phyloP scores from a whole-genome alignment of 2,113 vertebrate species.

The Tympanuchus pallidicinctus region DNA sequence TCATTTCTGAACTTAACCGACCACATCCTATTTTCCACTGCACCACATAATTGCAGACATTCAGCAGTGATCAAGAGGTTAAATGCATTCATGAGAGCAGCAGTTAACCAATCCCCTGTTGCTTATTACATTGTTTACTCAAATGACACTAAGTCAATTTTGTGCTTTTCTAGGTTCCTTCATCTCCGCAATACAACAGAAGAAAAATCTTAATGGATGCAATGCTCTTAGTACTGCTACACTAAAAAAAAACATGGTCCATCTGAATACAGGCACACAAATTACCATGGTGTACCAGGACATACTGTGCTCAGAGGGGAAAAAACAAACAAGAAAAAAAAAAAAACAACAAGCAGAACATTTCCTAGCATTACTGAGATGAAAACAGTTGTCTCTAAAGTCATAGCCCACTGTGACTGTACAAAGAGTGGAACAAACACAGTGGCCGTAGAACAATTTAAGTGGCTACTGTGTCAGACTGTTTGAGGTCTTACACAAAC shows the following conservation, averaged over 20 bases:
- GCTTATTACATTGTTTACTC: not conserved
- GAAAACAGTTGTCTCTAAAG: not conserved
- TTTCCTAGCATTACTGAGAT: not conserved
- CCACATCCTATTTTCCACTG: not conserved
- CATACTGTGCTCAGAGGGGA: not conserved
- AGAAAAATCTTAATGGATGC: not conserved
- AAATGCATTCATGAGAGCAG: not conserved
- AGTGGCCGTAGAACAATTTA: not conserved
- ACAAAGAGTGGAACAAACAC: not conserved
- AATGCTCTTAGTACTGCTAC: not conserved
- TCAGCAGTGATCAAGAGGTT: not conserved
- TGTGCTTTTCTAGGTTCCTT: not conserved
- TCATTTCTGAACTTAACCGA: not conserved
- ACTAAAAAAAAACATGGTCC: not conserved
- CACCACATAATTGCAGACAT: not conserved
- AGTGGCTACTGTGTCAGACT: rapidly evolving
- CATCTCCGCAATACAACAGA: not conserved
- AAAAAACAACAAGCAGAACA: not conserved
- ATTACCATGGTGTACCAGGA: not conserved
- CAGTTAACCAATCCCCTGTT: not conserved
- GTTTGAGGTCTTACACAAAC: not conserved
- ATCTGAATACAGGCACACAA: not conserved
- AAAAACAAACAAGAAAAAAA: too few relatives aligned
- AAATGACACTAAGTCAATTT: not conserved
- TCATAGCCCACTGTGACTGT: not conserved